Evolutionary conservation across 2,888 invertebrate genomes (phyloP), one percentile per base, ranked within the genome.

Genomic region (Morpho deidamia): DNA sequence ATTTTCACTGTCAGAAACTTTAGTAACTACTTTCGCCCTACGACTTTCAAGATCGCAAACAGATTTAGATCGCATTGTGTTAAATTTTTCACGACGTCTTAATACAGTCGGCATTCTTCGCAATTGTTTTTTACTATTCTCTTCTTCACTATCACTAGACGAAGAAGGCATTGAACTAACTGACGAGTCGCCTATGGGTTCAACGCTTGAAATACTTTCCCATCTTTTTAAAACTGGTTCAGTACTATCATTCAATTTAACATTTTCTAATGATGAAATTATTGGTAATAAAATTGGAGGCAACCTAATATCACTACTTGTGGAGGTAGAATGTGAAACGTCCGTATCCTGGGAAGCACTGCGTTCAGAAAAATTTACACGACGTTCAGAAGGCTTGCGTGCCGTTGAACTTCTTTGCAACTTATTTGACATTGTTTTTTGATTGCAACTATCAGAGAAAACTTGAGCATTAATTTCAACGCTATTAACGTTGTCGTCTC

Each of bases 251-350:
- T 81, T 63, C 35, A 90, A 70, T 60, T 83, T 88, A 1, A 89
- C 87, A 54, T 85, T 89, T 74, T 92, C 92, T 66, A 94, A 77
- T 58, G 92, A 92, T 62, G 92, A 92, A 59, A 94, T 92, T 53
- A 94, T 93, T 34, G 94, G 94, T 38, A 93, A 81, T 63, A 94
- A 79, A 70, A 95, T 94, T 3, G 95, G 95, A 8, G 95, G 94
- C 43, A 95, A 79, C 71, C 93, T 89, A 64, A 93, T 80, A 61
- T 93, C 93, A 65, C 91, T 91, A 61, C 90, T 90, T 1, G 91
- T 91, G 0, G 91, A 91, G 7, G 92, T 92, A 10, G 91, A 92
- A 68, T 91, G 90, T 0, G 92, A 92, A 35, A 85, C 90, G 64
- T 92, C 92, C 0, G 92, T 92, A 54, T 92, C 92, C 73, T 92